Percentiles rank a stretch among this genome's conserved stretches.
Evolutionary conservation across 2,797 vertebrate species (phyloP).

Genomic region (Trematomus bernacchii): DNA sequence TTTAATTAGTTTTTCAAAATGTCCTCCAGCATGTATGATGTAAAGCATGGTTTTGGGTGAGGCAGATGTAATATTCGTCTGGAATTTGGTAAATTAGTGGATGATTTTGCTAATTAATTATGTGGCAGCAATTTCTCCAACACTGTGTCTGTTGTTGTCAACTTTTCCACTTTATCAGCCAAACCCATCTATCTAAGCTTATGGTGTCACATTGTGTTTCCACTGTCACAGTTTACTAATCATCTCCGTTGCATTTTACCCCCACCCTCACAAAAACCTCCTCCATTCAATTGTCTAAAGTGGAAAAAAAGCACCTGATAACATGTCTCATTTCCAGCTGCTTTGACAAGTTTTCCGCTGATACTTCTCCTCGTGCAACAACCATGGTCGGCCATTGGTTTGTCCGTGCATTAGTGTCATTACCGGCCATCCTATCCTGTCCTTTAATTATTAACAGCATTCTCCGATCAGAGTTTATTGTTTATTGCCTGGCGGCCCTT

Average conservation of each 20-base stretch:
- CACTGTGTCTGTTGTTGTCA: constrained; percentile 23
- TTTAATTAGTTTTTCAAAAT: not conserved
- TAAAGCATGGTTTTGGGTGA: not conserved
- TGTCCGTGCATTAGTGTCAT: constrained; percentile 80
- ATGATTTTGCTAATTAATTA: constrained; percentile 1
- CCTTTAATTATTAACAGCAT: constrained; percentile 84
- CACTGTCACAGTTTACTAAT: constrained; percentile 36
- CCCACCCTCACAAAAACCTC: constrained; percentile 7
- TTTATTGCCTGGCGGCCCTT: constrained; percentile 78
- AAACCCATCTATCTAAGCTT: constrained; percentile 21
- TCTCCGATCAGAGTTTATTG: constrained; percentile 85
- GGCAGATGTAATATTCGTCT: not conserved
- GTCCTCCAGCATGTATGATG: not conserved
- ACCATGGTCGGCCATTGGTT: constrained; percentile 63
- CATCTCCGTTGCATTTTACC: constrained; percentile 23
- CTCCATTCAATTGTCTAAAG: constrained; percentile 48
- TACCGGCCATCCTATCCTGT: constrained; percentile 83
- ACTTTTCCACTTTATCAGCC: constrained; percentile 37
- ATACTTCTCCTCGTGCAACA: constrained; percentile 74
- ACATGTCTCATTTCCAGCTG: constrained; percentile 78
- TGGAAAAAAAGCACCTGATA: constrained; percentile 74
- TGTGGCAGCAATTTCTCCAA: constrained; percentile 19
- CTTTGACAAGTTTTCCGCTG: constrained; percentile 76
- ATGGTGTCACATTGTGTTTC: constrained; percentile 59
- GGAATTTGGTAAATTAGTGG: not conserved